Conservation (phyloP, 2,113 vertebrate genomes). For the Polyodon spathula region DNA sequence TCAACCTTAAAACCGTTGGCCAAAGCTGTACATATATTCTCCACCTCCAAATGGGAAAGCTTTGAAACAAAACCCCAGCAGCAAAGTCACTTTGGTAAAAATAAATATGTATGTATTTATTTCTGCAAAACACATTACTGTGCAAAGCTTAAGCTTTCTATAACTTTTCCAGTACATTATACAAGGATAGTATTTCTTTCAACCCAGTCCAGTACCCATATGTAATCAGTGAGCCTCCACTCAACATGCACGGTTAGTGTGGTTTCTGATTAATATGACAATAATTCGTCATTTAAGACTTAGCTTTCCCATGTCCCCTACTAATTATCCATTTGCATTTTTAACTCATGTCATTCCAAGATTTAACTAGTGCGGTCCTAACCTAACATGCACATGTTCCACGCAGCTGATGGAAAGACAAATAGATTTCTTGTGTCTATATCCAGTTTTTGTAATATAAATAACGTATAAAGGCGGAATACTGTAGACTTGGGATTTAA, state of each 20-base stretch:
- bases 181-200: conserved; percentile 3
- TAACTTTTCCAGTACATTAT: conserved; percentile 8
- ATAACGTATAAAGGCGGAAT: no score
- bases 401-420: conserved; percentile 9
- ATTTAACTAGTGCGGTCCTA: conserved; percentile 14
- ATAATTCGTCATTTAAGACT: conserved; percentile 30
- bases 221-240: conserved; percentile 25
- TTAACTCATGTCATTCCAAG: conserved; percentile 23
- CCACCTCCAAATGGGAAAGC: no score
- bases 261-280: conserved; percentile 27
- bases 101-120: no score
- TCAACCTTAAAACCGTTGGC: no score
- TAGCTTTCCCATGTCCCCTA: conserved; percentile 30
- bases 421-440: no score
- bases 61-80: no score
- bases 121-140: no score
- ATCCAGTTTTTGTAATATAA: no score
- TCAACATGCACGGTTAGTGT: conserved; percentile 23
- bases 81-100: no score
- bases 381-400: conserved; percentile 7
- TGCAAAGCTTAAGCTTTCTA: neutral
- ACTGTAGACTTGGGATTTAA: no score
- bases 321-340: conserved; percentile 37
- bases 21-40: no score
- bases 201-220: conserved; percentile 22